A percentile compares a stretch with the other conserved stretches of the same genome.
These are phyloP conservation scores for honey bee (Apis mellifera) DNA, from an alignment of 1,140 invertebrate genomes.

Conservation along the genomic window Amel_HAv3.1 CM009942.2:7300501-7301000, in stretches of 20 bases:
- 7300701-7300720: no score
- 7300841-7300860: constrained; percentile 10
- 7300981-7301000: not conserved
- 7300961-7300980: not conserved
- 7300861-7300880: not conserved
- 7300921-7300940: not conserved
- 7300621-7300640: not conserved
- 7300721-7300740: not conserved
- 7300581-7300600: constrained; percentile 5
- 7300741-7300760: not conserved
- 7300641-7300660: not conserved
- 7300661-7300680: not conserved
- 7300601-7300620: not conserved
- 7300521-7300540: not conserved
- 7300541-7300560: not conserved
- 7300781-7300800: constrained; percentile 7
- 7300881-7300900: not conserved
- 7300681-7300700: not conserved
- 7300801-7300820: constrained; percentile 22
- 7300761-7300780: constrained; percentile 6
- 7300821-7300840: not conserved
- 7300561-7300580: not conserved
- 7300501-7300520: not conserved
- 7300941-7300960: not conserved
- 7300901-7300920: constrained; percentile 13